Base-by-base conservation (phyloP, 2,113 vertebrate genomes). In the Lamprologus callipterus region DNA sequence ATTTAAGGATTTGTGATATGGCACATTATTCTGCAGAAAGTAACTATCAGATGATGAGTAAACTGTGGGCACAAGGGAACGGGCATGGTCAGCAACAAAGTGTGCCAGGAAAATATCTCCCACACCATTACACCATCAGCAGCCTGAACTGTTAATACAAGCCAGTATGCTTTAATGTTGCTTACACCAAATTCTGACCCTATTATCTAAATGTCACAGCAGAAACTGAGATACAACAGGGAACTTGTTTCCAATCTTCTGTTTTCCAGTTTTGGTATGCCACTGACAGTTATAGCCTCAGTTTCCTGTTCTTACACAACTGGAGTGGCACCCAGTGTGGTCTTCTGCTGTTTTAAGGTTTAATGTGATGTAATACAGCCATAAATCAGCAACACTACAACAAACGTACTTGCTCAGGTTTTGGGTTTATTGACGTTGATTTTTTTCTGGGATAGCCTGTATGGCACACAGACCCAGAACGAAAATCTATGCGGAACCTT, bases 401-500 rank as follows among this genome's bases (percentile, higher is more conserved):
- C 5, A 70, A 4, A 70, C 13, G 12, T 23, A 70, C 12, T 23
- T 70, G n/a, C 35, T 70, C 65, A 23, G 37, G 37, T 16, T 70
- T 70, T 6, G 8, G 21, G 21, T 70, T 42, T 23, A 42, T 42
- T 42, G 8, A 40, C 2, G 37, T 9, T 70, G 26, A 70, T 70
- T 21, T 14, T 14, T 14, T 42, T 23, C 65, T 42, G 0, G 65
- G 5, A 42, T 13, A 70, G 0, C n/a, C n/a, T 70, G n/a, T 23
- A 23, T 9, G 35, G 65, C n/a, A 42, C 3, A 70, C 35, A 42
- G 35, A 33, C 0, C 60, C 33, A 4, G 65, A 70, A 42, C 1
- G 3, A 70, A 16, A 16, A 45, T 19, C 37, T 42, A 70, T 17
- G 40, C 68, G 40, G 21, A 47, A 75, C 14, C 68, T 10, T 17